phyloP scores from a whole-genome alignment of 2,888 invertebrate genomes.

The Myopa tessellatipennis region DNA sequence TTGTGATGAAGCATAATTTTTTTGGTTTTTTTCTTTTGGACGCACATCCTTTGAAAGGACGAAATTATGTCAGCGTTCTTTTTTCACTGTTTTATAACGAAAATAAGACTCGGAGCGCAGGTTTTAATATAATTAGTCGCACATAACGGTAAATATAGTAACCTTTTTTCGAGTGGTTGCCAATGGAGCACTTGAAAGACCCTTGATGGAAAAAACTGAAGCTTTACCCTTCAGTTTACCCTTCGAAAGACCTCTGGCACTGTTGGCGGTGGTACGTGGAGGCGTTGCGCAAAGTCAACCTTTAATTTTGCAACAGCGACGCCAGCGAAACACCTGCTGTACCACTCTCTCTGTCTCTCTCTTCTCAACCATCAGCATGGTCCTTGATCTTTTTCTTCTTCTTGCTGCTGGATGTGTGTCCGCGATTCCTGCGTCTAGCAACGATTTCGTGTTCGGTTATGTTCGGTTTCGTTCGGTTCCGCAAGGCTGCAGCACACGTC shows the following conservation, averaged over 20 bases:
- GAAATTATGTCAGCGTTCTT: neutral
- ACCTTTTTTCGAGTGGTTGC: neutral
- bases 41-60: neutral
- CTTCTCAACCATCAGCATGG: neutral
- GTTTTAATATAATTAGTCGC: neutral
- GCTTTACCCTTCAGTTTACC: neutral
- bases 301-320: neutral
- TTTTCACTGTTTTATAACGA: neutral
- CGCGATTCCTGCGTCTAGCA: neutral
- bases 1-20: neutral
- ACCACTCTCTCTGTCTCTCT: neutral
- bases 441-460: too few relatives aligned
- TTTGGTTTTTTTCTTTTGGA: neutral
- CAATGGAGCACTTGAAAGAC: neutral
- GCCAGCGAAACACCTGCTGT: neutral
- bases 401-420: neutral
- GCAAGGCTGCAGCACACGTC: slow-evolving; percentile 34
- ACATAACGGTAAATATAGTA: neutral
- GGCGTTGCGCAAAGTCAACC: neutral
- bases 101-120: neutral
- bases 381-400: too few relatives aligned
- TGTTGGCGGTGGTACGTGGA: neutral
- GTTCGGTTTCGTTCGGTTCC: neutral
- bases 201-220: neutral
- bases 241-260: too few relatives aligned